These are phyloP conservation scores for Pelecanoides urinatrix DNA, from an alignment of 2,113 vertebrate species.

Conservation along the genomic window DNA sequence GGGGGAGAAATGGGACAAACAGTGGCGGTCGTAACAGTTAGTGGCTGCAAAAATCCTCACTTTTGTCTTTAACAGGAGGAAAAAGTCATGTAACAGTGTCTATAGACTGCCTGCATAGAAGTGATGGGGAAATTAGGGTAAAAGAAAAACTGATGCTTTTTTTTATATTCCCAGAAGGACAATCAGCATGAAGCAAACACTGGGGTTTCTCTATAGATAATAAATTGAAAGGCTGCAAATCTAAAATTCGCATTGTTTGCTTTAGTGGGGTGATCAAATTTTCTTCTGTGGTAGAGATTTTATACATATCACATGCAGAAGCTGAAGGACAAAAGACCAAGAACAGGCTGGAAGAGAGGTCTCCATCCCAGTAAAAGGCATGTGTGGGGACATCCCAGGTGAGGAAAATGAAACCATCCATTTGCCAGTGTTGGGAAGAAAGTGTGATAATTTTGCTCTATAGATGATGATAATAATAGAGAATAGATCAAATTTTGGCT, in stretches of 20 bases:
- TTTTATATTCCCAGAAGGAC: background rate
- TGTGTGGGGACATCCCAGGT: background rate
- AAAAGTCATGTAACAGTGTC: background rate
- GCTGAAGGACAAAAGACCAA: background rate
- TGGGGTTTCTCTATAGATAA: background rate
- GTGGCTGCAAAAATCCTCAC: background rate
- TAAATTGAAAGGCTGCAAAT: background rate
- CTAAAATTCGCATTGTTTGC: background rate
- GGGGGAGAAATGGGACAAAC: constrained; percentile 28
- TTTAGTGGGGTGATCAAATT: background rate
- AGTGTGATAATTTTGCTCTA: background rate
- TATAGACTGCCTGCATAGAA: background rate
- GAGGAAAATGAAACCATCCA: background rate
- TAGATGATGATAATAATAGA: background rate
- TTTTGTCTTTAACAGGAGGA: background rate
- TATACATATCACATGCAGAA: background rate
- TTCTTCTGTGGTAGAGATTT: background rate
- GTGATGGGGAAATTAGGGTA: background rate
- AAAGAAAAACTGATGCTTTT: background rate
- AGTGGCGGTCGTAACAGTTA: background rate
- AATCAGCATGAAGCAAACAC: background rate
- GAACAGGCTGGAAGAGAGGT: rapidly evolving
- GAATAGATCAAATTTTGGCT: background rate
- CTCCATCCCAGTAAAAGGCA: background rate
- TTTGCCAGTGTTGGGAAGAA: background rate